A percentile compares a stretch with the other conserved stretches of the same genome.
These are phyloP conservation scores for Arctocebus calabarensis DNA, from an alignment of 2,797 vertebrate genomes.

Conservation along the genomic window DNA sequence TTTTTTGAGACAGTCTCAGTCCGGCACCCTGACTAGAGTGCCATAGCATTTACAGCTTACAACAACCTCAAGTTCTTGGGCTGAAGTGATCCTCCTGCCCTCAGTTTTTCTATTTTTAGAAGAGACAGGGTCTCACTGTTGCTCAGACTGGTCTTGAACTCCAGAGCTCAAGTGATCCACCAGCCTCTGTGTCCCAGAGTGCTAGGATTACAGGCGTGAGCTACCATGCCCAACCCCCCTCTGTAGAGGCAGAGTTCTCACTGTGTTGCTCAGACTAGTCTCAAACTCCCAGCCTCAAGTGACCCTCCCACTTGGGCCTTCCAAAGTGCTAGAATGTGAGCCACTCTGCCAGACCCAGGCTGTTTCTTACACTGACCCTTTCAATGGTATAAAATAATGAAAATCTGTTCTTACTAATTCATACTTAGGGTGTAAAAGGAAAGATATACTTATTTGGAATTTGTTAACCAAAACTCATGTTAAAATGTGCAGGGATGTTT, in stretches of 20 bases:
- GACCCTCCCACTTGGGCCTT: not conserved
- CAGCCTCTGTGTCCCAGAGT: no score
- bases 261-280: not conserved
- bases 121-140: no score
- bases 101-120: no score
- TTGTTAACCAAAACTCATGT: slow-evolving; percentile 50
- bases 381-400: not conserved
- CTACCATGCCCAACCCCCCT: no score
- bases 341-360: not conserved
- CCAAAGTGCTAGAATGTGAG: not conserved
- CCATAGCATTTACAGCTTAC: no score
- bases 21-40: no score
- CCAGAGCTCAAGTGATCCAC: no score
- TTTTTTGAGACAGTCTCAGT: no score
- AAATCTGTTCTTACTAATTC: slow-evolving; percentile 24
- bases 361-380: slow-evolving; percentile 40
- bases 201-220: no score
- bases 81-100: no score
- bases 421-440: slow-evolving; percentile 28
- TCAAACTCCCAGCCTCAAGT: not conserved
- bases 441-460: slow-evolving; percentile 39
- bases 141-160: no score
- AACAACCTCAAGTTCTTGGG: no score
- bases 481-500: slow-evolving; percentile 44
- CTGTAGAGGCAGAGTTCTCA: not conserved